Base-by-base conservation (phyloP, 2,888 invertebrate genomes). In the Perithous albicinctus region DNA sequence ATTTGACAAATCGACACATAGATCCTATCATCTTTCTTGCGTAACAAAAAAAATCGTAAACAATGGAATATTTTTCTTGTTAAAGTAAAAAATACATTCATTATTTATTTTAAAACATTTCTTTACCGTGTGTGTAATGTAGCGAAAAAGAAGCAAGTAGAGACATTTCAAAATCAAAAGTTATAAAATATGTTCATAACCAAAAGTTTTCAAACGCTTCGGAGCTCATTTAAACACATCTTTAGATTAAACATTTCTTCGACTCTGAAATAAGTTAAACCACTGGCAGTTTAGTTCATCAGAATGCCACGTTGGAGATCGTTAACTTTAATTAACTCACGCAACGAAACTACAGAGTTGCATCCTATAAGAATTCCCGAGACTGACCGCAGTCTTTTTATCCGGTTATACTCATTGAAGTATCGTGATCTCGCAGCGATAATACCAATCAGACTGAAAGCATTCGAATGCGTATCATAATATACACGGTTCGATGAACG, bases 401-500 rank as follows among this genome's bases (percentile, higher is more conserved):
- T n/a, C n/a, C 51, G 26, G 43, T 35, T 20, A 26, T 38, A 54
- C 70, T 32, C 72, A 26, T 46, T 43, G 56, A 59, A 72, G 59
- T 18, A 59, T 72, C 72, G 43, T 46, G 72, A 72, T 72, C 18
- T 43, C 41, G 59, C 35, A 41, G 18, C 72, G 72, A 72, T 72
- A 72, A 59, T 43, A 46, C 43, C 59, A 59, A 72, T 59, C 43
- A 41, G 56, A 46, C 72, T 43, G 56, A 43, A 32, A 41, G 23
- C 10, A 8, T n/a, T 56, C 56, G 43, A 43, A 70, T 20, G 32
- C 56, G 70, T 70, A 70, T 56, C 59, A 56, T 56, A 41, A 43
- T 59, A 46, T 46, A 41, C 46, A 59, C 59, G 72, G 72, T 72
- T 72, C 72, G 72, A 72, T 32, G 72, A 72, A 72, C 72, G 59